Evolutionary conservation across 1,140 invertebrate species (phyloP).

Genomic region (Dendroctonus valens): DNA sequence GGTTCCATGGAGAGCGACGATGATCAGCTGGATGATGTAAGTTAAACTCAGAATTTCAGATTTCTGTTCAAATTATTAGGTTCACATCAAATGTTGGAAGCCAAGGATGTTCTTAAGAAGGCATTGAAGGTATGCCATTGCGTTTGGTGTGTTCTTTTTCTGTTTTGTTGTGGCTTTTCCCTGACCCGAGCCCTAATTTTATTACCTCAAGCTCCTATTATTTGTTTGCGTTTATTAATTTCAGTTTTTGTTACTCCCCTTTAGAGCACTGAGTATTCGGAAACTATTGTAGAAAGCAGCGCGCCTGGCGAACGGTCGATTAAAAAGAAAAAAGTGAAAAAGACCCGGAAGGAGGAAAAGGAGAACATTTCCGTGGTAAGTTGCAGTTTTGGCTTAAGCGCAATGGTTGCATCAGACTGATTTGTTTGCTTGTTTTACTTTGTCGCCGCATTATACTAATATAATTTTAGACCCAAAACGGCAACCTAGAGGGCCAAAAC

Average conservation of each 20-base stretch:
- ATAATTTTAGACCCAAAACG: conserved; percentile 47
- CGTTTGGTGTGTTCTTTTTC: conserved; percentile 5
- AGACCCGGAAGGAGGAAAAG: conserved; percentile 62
- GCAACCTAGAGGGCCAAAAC: conserved; percentile 53
- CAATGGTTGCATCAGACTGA: conserved; percentile 16
- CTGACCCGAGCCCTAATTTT: conserved; percentile 14
- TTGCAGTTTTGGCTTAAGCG: conserved; percentile 29
- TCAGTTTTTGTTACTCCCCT: conserved; percentile 32
- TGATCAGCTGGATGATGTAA: conserved; percentile 31
- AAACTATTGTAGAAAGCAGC: conserved; percentile 40
- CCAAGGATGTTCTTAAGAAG: too few relatives aligned
- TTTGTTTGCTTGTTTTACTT: conserved; percentile 30
- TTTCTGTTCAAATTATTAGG: too few relatives aligned
- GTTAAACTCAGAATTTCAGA: too few relatives aligned
- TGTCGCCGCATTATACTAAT: conserved; percentile 8
- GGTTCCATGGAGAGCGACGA: conserved; percentile 24
- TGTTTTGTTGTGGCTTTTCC: neutral
- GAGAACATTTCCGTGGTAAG: conserved; percentile 66
- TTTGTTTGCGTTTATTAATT: conserved; percentile 24
- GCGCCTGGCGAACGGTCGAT: conserved; percentile 37
- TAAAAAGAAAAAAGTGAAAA: conserved; percentile 60
- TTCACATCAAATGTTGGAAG: too few relatives aligned
- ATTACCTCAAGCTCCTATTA: conserved; percentile 38
- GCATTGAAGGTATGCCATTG: too few relatives aligned
- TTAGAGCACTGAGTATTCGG: conserved; percentile 48